Evolutionary conservation across 2,888 invertebrate species (phyloP), one percentile per base, ranked within the genome.

Genomic region (Tanytarsus gracilentus): DNA sequence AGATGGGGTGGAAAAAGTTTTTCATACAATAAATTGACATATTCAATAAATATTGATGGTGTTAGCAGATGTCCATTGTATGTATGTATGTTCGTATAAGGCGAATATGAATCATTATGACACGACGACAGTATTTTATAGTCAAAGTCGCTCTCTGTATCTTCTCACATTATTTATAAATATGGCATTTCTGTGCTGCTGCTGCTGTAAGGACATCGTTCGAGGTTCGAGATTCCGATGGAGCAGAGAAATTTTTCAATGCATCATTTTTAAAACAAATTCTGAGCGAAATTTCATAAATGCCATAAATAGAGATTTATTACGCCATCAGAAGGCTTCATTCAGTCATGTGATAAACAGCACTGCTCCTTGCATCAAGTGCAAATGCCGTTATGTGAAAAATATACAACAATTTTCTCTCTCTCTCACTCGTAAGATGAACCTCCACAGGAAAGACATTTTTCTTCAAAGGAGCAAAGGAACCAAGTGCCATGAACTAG

Each of bases 21-120:
- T 44, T 52, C 33, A n/a, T 55, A 23, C 18, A 40, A 23, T 21
- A 55, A 55, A 55, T 39, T 55, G 55, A 55, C 55, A 55, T 40
- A 55, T 55, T 55, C 55, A 55, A 55, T 55, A 55, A 55, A 55
- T 55, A 55, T 55, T 55, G 55, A 55, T 55, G 55, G 55, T 39
- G 55, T 55, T 55, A 55, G 55, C 55, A 55, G 55, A 55, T 55
- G 55, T 55, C 55, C 39, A 55, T 55, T 55, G 55, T 39, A 55
- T 36, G 14, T 18, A 25, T 49, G 26, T 49, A 16, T 21, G 29
- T 44, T 1, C 16, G 23, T 51, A 23, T 21, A 39, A 39, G 39
- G 21, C 33, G 14, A n/a, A n/a, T 30, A 55, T 55, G 55, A 55
- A 55, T 55, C 55, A 55, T 55, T 39, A 55, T 55, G 55, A 55